These are phyloP conservation scores for Dugesia japonica DNA, from an alignment of 2,888 invertebrate genomes.

Conservation along the genomic window DNA sequence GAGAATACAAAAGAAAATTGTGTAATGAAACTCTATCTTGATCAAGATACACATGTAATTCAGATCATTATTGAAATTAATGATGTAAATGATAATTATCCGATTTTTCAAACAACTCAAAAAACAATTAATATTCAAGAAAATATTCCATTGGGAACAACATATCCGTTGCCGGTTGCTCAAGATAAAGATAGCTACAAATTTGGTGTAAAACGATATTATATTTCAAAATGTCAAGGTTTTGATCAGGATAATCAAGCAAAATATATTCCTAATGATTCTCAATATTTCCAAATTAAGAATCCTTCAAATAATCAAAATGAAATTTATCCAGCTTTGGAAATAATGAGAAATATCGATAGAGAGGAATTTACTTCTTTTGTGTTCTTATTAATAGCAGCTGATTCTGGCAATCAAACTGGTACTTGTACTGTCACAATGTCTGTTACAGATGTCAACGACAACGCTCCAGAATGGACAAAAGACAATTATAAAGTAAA, in stretches of 20 bases:
- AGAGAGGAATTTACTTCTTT: background rate
- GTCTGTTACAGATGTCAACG: background rate
- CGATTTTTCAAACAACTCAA: conserved; percentile 13
- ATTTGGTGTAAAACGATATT: background rate
- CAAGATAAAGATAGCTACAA: conserved; percentile 4
- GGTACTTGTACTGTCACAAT: background rate
- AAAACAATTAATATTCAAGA: background rate
- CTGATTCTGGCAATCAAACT: conserved; percentile 12
- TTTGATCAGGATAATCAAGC: background rate
- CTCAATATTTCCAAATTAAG: background rate
- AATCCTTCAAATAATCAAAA: background rate
- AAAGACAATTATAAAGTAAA: conserved; percentile 3
- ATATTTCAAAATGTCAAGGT: background rate
- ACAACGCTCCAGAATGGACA: conserved; percentile 2
- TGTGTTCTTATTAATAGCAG: background rate
- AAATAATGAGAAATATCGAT: background rate
- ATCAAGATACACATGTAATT: background rate
- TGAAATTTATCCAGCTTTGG: background rate
- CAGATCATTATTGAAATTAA: conserved; percentile 36
- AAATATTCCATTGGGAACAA: background rate
- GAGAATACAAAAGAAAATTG: background rate
- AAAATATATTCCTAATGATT: background rate
- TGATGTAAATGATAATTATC: conserved; percentile 37
- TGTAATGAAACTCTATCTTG: background rate
- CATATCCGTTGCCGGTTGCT: conserved; percentile 8